Percentiles rank a stretch among this genome's conserved stretches.
These are phyloP conservation scores for Ibidorhyncha struthersii DNA, from an alignment of 2,113 vertebrate species.

Conservation along the genomic window DNA sequence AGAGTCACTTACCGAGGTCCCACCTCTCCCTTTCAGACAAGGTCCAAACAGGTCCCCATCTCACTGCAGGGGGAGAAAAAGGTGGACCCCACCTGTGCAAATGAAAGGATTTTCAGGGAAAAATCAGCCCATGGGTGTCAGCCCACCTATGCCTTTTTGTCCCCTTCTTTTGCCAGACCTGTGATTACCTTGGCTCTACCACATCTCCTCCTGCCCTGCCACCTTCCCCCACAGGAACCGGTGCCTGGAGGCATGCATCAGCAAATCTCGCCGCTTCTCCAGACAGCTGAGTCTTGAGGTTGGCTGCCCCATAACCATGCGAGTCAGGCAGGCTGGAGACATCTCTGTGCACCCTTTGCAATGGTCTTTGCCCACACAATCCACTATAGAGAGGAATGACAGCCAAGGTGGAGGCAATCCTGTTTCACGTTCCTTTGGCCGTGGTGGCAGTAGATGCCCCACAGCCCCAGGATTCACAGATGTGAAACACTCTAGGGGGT, in stretches of 20 bases:
- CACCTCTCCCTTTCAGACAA: background rate
- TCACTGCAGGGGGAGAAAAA: fast-evolving
- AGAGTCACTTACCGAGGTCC: fast-evolving
- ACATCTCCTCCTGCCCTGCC: background rate
- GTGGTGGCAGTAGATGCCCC: background rate
- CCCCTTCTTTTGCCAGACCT: background rate
- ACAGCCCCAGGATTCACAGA: background rate
- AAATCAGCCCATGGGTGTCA: background rate
- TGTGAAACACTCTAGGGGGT: fast-evolving
- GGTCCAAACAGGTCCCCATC: background rate
- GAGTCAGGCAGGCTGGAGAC: background rate
- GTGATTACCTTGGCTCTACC: background rate
- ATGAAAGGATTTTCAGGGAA: background rate
- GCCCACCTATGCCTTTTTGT: background rate
- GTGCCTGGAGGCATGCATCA: no score
- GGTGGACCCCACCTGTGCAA: background rate
- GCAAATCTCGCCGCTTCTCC: fast-evolving
- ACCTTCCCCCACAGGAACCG: fast-evolving
- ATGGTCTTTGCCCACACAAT: background rate
- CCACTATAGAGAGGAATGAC: fast-evolving
- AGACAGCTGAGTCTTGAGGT: background rate
- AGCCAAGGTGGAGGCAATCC: background rate
- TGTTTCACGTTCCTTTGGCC: fast-evolving
- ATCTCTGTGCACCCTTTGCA: background rate
- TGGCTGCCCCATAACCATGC: fast-evolving